Percentiles rank a stretch among this genome's conserved stretches.
phyloP scores from a whole-genome alignment of 2,888 invertebrate genomes.

The Cybosia mesomella region DNA sequence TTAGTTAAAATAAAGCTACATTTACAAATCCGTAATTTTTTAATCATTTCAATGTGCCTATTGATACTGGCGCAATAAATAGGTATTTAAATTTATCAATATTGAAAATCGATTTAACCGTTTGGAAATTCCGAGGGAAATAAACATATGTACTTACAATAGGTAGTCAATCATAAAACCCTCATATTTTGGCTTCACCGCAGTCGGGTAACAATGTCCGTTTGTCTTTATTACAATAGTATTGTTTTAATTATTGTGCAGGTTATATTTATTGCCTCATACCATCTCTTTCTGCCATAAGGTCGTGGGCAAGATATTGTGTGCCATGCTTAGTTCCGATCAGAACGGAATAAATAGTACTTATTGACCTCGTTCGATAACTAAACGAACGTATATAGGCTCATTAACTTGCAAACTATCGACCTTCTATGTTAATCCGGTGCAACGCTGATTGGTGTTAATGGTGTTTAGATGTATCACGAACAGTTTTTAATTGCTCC shows the following conservation, averaged over 20 bases:
- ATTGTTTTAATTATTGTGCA: neutral
- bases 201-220: neutral
- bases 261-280: neutral
- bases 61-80: too few species aligned
- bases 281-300: slow-evolving; percentile 8
- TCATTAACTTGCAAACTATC: slow-evolving; percentile 55
- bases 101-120: too few species aligned
- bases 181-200: too few species aligned
- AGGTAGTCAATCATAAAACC: too few species aligned
- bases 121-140: too few species aligned
- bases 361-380: slow-evolving; percentile 55
- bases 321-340: slow-evolving; percentile 5
- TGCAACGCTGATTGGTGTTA: slow-evolving; percentile 45
- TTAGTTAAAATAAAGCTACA: too few species aligned
- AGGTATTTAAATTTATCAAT: too few species aligned
- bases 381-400: slow-evolving; percentile 46
- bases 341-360: slow-evolving; percentile 6
- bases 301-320: slow-evolving; percentile 15
- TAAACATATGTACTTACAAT: too few species aligned
- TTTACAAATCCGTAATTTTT: too few species aligned
- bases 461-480: slow-evolving; percentile 22
- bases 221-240: neutral
- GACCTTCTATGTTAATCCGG: slow-evolving; percentile 55
- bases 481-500: neutral
- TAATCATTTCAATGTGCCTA: too few species aligned